Evolutionary conservation across 1,140 invertebrate genomes (phyloP), one percentile per base, ranked within the genome.

Genomic region (Belonocnema kinseyi): DNA sequence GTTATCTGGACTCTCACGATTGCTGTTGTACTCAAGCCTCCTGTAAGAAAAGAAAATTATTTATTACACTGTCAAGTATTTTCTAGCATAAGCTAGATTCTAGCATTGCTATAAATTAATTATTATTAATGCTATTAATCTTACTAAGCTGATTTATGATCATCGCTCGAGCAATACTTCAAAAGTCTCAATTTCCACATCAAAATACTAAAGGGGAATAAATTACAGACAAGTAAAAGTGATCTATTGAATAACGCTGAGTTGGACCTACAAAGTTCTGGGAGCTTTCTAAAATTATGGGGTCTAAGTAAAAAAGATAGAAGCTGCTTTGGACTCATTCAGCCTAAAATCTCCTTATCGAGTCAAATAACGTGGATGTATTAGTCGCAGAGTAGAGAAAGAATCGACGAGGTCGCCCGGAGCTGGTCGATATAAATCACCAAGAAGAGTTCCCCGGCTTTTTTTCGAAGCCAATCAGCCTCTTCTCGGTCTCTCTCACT

Each of bases 1-100:
- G 95, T 94, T 56, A 99, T 93, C 90, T 97, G 95, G 72, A 99
- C 95, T 87, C 97, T 97, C 6, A 99, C 95, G 91, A 98, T 97
- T 10, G 97, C 96, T 21, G 96, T 97, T 72, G 97, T 97, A 82
- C 97, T 97, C 61, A 99, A 92, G 40, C 97, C 97, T 85, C 97
- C 98, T 98, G 93, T 76, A 93, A 93, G 16, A 16, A 79, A 85
- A 92, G 91, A 92, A 88, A 88, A 17, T 54, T 5, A 54, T 54
- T 17, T 54, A 54, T 17, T 90, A 91, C 87, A 90, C 7, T 46
- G 1, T 46, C 8, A 46, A 46, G 40, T 11, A 46, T 46, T 46
- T 46, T 10, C 6, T 46, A 46, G 10, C 6, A 46, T 46, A 11
- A 46, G 10, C 40, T 46, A 46, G 40, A 46, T 46, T 46, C 40